Percentiles rank a stretch among this genome's conserved stretches.
These are phyloP conservation scores for Mormyrops boulengeri DNA, from an alignment of 2,797 vertebrate species.

Conservation along the genomic window DNA sequence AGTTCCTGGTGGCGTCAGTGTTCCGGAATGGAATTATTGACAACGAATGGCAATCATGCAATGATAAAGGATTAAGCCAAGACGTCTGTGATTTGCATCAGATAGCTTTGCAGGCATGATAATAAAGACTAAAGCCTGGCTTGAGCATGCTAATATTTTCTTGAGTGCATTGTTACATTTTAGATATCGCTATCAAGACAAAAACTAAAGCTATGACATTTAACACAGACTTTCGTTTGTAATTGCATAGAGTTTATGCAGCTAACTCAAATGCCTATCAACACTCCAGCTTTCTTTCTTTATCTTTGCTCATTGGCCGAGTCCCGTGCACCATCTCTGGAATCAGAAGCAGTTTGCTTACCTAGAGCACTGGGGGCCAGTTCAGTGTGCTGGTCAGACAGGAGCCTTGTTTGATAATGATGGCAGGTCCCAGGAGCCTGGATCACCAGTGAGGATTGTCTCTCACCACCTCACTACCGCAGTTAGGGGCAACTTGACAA, in stretches of 20 bases:
- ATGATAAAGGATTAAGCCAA: neutral
- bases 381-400: constrained; percentile 73
- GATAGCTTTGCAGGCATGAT: neutral
- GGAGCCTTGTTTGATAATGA: constrained; percentile 74
- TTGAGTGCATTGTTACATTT: neutral
- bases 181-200: neutral
- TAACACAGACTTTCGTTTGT: neutral
- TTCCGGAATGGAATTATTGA: neutral
- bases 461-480: constrained; percentile 35
- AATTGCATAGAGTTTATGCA: neutral
- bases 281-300: neutral
- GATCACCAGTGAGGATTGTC: neutral
- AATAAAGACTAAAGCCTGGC: neutral
- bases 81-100: neutral
- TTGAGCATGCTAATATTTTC: neutral
- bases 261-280: neutral
- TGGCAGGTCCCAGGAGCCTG: neutral
- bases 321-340: neutral
- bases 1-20: neutral
- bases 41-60: neutral
- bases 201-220: neutral
- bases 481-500: neutral
- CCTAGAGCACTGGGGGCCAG: constrained; percentile 80
- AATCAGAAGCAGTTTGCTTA: constrained; percentile 35
- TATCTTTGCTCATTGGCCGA: neutral